Evolutionary conservation across 2,888 invertebrate species (phyloP).

Genomic region (Hydraecia micacea): DNA sequence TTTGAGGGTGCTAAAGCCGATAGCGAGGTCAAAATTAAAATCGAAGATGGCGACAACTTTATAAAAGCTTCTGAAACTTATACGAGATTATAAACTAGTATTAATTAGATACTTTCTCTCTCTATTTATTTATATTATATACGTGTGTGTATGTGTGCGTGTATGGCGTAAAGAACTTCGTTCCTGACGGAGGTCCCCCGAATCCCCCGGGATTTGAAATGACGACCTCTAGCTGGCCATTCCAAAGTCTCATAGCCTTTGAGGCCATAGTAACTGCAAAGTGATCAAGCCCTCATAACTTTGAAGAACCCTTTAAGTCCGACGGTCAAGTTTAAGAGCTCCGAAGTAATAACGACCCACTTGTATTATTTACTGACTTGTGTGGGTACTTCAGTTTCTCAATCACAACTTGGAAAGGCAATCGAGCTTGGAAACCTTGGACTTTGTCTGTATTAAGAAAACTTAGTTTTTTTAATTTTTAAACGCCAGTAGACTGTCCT

Average conservation of each 20-base stretch:
- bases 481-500: too few species aligned
- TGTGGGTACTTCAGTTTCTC: slow-evolving; percentile 20
- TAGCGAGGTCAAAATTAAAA: not conserved
- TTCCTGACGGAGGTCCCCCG: too few species aligned
- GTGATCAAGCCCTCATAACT: slow-evolving; percentile 31
- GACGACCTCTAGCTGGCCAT: not conserved
- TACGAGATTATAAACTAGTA: too few species aligned
- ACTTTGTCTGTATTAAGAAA: not conserved
- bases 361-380: slow-evolving; percentile 43
- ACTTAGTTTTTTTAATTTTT: not conserved
- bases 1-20: not conserved
- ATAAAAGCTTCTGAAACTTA: not conserved
- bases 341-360: slow-evolving; percentile 45
- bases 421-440: slow-evolving; percentile 1
- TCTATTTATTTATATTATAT: not conserved
- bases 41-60: not conserved
- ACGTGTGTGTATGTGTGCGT: not conserved
- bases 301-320: slow-evolving; percentile 20
- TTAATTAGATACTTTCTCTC: too few species aligned
- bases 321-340: slow-evolving; percentile 40
- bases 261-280: slow-evolving; percentile 16
- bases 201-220: not conserved
- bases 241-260: not conserved
- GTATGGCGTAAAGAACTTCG: not conserved
- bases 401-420: slow-evolving; percentile 34